Base-by-base conservation (phyloP, 2,797 vertebrate genomes). In the Neosilurus hyrtlii region DNA sequence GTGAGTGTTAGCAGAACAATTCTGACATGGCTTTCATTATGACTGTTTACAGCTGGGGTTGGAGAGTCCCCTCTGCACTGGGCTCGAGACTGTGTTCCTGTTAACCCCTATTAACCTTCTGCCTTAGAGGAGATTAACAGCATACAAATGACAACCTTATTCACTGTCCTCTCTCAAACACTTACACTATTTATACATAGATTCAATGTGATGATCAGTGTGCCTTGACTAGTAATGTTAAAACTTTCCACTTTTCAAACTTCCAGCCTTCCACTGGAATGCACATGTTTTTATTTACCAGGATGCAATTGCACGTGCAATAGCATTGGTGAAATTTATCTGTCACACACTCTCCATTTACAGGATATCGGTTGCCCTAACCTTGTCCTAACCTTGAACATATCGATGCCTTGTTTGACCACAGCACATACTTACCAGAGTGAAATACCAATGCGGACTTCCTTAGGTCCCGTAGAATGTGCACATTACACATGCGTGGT, bases 31-130 rank as follows among this genome's bases (percentile, higher is more conserved):
- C 86, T 84, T 89, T 85, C 86, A 90, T 89, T 88, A 89, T 88
- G 62, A 85, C 87, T 87, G 86, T 80, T 88, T 84, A 78, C 56
- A 80, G 79, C 83, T 65, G 52, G 74, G 75, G 43, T 37, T 85
- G 68, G 37, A 74, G 68, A 77, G 67, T 30, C 74, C 22, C 16
- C 15, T 70, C 61, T 71, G 43, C 78, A 37, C 81, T 82, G 87
- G 83, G 8, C 43, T 43, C 3, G 59, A 88, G 89, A 83, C 88
- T 83, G 89, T 83, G 87, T 65, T 90, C 89, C 89, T 85, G 89
- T 91, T 93, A 92, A 93, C 91, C 92, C 88, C 89, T 84, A 92
- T 92, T 94, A 91, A 51, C 90, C 90, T 88, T 86, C 84, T 83
- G 57, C 68, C 72, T 52, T 30, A 51, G 30, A 59, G 65, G 49